Evolutionary conservation across 2,888 invertebrate species (phyloP).

Genomic region (Brachylomia viminalis): DNA sequence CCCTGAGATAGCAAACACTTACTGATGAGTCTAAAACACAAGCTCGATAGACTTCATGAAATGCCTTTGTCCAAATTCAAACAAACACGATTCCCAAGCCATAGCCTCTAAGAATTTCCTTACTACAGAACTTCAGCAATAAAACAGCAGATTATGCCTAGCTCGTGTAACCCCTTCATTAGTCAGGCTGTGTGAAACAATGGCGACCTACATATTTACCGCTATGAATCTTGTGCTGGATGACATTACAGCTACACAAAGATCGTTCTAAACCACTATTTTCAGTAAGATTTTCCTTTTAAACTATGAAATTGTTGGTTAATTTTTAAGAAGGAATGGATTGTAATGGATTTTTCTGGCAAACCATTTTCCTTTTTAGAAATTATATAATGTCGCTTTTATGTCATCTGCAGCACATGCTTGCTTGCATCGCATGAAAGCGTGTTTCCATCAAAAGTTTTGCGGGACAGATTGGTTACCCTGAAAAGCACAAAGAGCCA

Average conservation of each 20-base stretch:
- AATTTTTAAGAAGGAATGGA: neutral
- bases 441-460: neutral
- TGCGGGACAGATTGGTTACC: neutral
- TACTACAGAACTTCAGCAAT: conserved; percentile 40
- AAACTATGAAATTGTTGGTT: neutral
- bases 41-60: neutral
- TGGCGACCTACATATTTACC: conserved; percentile 38
- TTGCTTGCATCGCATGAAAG: neutral
- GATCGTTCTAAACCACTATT: conserved; percentile 12
- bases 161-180: conserved; percentile 43
- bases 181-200: conserved; percentile 41
- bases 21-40: neutral
- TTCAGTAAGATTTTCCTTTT: conserved; percentile 6
- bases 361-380: neutral
- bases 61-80: neutral
- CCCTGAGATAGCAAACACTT: neutral
- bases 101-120: conserved; percentile 11
- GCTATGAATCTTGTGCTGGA: conserved; percentile 38
- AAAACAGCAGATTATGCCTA: conserved; percentile 34
- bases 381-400: neutral
- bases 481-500: neutral
- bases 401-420: no score
- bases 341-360: neutral
- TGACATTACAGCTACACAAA: conserved; percentile 15
- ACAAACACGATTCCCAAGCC: neutral